Evolutionary conservation across 2,113 vertebrate species (phyloP), one percentile per base, ranked within the genome.

Genomic region (Tragulus kanchil): DNA sequence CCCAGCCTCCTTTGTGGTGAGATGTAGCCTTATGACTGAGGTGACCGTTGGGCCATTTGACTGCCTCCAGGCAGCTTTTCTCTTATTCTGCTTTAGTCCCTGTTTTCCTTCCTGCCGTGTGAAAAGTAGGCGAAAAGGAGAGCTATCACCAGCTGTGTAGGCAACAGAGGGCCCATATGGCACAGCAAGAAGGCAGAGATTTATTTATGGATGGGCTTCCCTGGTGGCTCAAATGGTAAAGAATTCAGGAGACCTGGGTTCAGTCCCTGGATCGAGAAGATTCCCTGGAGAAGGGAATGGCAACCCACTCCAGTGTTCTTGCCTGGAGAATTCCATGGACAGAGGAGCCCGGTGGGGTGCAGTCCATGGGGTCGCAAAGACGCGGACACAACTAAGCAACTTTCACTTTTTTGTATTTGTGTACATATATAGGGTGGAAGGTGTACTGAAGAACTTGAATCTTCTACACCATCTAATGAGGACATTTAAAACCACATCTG

Each of bases 351-450:
- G 21, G 36, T 1, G 1, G 11, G 36, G 11, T 25, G 45, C 69
- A 73, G 69, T 45, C 36, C 36, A 3, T 25, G 42, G 21, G 21
- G 42, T 73, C 10, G 69, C 3, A 73, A 73, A 73, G 21, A 45
- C 36, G 42, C 42, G 45, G 69, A 73, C 21, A 45, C 11, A 3
- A 45, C 21, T 45, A 12, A 52, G 52, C 52, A 52, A 52, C 52
- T 52, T 6, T 52, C 52, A 52, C 52, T 19, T 67, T 36, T 9
- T 25, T 48, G 11, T 56, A 25, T 85, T 17, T 21, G 31, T 14
- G 5, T 45, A 15, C 28, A 0, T 48, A 3, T 67, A 14, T 0
- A 1, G 73, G 42, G 6, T 62, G 36, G 23, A 14, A n/a, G 11
- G 8, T 50, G 0, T 14, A 52, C 3, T 58, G 48, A 81, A 65